Evolutionary conservation across 2,888 invertebrate genomes (phyloP).

Genomic region (Zaprionus bogoriensis): DNA sequence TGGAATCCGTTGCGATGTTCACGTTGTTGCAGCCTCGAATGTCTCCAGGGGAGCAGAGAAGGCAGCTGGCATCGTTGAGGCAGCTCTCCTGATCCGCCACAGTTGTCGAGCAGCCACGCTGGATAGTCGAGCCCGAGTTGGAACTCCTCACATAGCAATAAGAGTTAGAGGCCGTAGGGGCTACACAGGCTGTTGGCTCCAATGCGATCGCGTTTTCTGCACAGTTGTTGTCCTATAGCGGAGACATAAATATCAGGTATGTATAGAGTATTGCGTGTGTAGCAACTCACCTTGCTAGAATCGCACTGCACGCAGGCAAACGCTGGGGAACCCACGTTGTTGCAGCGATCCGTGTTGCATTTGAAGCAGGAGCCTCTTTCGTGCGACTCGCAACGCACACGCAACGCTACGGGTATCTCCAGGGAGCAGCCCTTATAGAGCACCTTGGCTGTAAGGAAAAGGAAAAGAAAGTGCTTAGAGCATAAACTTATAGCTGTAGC

Average conservation of each 20-base stretch:
- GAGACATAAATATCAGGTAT: neutral
- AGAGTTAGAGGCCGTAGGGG: conserved; percentile 75
- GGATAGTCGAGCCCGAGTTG: conserved; percentile 45
- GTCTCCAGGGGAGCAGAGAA: conserved; percentile 76
- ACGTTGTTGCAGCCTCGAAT: conserved; percentile 69
- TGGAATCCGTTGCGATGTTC: conserved; percentile 50
- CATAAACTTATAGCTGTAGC: neutral
- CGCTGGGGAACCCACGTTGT: conserved; percentile 72
- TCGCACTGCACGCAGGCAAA: conserved; percentile 77
- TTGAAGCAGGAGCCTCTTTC: conserved; percentile 67
- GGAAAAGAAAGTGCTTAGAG: no score
- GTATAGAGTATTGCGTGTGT: no score
- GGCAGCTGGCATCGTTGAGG: conserved; percentile 63
- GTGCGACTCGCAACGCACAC: conserved; percentile 63
- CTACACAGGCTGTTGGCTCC: conserved; percentile 60
- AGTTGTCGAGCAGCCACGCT: conserved; percentile 72
- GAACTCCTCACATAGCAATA: conserved; percentile 74
- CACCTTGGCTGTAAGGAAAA: conserved; percentile 53
- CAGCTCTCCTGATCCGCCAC: conserved; percentile 62
- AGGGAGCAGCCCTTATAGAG: conserved; percentile 78
- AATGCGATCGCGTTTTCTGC: conserved; percentile 53
- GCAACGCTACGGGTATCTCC: conserved; percentile 68
- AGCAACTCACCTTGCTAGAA: conserved; percentile 62
- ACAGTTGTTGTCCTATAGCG: conserved; percentile 63
- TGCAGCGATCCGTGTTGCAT: conserved; percentile 78